Evolutionary conservation across 2,113 vertebrate genomes (phyloP), one percentile per base, ranked within the genome.

Genomic region (Gasterosteus nipponicus): DNA sequence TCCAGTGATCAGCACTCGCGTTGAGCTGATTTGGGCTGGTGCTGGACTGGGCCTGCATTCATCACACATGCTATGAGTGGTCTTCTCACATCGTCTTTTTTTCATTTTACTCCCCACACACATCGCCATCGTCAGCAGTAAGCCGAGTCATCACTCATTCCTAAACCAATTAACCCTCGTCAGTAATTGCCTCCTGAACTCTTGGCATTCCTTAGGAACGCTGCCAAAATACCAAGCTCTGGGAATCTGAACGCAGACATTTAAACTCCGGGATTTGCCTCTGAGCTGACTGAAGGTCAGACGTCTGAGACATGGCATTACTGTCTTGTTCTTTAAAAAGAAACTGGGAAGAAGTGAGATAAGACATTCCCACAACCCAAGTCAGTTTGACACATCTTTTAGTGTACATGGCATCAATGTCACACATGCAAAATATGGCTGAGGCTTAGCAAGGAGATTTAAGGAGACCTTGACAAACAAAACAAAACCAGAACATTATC

Each of bases 241-340:
- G 71, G 70, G 77, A 85, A 83, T 73, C 77, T 79, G 75, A 19
- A 47, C 57, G 67, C 77, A 91, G 85, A 85, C 82, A 76, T 74
- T 90, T 86, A 68, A 87, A 87, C 67, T 51, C 51, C 12, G 51
- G 83, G 88, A 92, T 92, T 90, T 86, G 80, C 86, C 69, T 44
- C 66, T 76, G 42, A 87, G 86, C 81, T 82, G 69, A 87, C 71
- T 85, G 87, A 91, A 92, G 91, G 91, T 93, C 91, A 93, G 78
- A 86, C 57, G 73, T 87, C 87, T 89, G 73, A 80, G 86, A 82
- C 84, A 74, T 59, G 80, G 84, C 78, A 89, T 88, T 87, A 77
- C 65, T 60, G 84, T 89, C 82, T 58, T 51, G 81, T 58, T 82
- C 85, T 91, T 90, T 86, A 88, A 92, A 89, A 91, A 90, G 79